Evolutionary conservation across 2,113 vertebrate genomes (phyloP), one percentile per base, ranked within the genome.

Genomic region (Damaliscus lunatus): DNA sequence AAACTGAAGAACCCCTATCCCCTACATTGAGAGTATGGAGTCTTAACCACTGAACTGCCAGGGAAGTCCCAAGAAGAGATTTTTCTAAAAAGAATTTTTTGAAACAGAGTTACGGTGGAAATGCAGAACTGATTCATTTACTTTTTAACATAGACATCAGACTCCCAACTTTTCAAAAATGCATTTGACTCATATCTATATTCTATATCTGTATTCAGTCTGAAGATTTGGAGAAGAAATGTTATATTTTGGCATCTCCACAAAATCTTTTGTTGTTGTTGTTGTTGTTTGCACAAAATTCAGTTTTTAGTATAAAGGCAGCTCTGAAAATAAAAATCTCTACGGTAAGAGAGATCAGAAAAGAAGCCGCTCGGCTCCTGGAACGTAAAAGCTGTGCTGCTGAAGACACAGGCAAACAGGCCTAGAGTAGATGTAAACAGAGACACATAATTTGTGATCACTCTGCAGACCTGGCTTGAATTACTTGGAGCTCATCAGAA

Each of bases 401-500:
- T 67, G 81, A 93, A 40, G 67, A 82, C 90, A 40, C 4, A 67
- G 55, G 81, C 67, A n/a, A 36, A 52, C 40, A 36, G 5, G 43
- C 67, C n/a, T 3, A 19, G 53, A 62, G 57, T 8, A 48, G 82
- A 55, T 48, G 82, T 36, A 90, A 81, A 53, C 3, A 78, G 29
- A 55, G 87, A 92, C 48, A 43, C 1, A 4, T 19, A 21, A 96
- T 96, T 27, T 91, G 86, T 46, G 82, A 87, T 87, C 89, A 8
- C 90, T n/a, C 91, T 27, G 43, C 71, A 82, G 62, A 90, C 16
- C 29, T 4, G 86, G 77, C 23, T 90, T 85, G 94, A 84, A 91
- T 90, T 85, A 60, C 87, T 29, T 57, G 67, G 84, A 94, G 67
- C 97, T 97, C 97, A 98, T 96, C 98, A 97, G 95, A 17, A 7